A percentile compares a stretch with the other conserved stretches of the same genome.
phyloP scores from a whole-genome alignment of 2,113 vertebrate genomes.

The Cebidichthys violaceus region DNA sequence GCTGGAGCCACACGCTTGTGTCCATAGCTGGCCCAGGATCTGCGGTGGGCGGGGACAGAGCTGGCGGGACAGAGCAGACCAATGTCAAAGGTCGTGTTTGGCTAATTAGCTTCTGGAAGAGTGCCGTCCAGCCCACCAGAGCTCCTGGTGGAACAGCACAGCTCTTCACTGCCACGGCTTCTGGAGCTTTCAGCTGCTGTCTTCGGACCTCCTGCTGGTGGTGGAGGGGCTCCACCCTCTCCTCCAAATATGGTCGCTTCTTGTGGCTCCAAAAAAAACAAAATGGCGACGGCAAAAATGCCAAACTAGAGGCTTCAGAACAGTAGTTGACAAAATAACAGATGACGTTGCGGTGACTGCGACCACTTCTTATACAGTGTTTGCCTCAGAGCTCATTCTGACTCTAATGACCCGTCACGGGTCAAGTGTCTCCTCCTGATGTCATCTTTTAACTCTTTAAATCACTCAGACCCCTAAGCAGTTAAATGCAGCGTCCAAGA shows the following conservation, averaged over 20 bases:
- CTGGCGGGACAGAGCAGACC: conserved; percentile 4
- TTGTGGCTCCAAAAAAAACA: not conserved
- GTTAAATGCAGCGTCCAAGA: conserved; percentile 32
- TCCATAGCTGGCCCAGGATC: conserved; percentile 35
- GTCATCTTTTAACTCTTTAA: conserved; percentile 5
- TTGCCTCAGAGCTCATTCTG: not conserved
- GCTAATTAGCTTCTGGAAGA: conserved; percentile 40
- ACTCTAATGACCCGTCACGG: not conserved
- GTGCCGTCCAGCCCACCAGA: conserved; percentile 5
- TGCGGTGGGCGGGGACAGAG: conserved; percentile 21
- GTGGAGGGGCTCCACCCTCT: not conserved
- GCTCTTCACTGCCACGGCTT: too few relatives aligned
- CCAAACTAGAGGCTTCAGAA: not conserved
- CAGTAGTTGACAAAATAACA: not conserved
- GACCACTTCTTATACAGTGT: not conserved
- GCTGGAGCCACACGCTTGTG: conserved; percentile 14
- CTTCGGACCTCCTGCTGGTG: too few relatives aligned
- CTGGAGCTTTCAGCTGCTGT: too few relatives aligned
- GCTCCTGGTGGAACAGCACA: conserved; percentile 35
- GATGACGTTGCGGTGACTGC: not conserved
- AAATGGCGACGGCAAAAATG: not conserved
- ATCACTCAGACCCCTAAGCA: not conserved
- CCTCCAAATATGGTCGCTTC: not conserved
- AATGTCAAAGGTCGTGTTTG: conserved; percentile 60
- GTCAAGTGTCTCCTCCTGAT: not conserved